Conservation (phyloP, 1,140 invertebrate genomes). For the Apis florea region DNA sequence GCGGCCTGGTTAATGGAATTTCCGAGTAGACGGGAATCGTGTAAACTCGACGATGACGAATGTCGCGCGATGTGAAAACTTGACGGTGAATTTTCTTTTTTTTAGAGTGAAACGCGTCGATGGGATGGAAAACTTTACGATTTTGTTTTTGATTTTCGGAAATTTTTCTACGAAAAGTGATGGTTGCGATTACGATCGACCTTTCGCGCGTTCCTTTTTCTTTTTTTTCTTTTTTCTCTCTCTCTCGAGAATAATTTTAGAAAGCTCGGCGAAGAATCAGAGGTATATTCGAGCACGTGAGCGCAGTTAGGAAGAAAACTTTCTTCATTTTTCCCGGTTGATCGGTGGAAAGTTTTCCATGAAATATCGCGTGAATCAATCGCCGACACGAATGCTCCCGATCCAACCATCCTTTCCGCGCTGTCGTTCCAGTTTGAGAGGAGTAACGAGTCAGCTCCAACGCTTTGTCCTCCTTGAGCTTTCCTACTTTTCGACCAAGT, state of each 20-base stretch:
- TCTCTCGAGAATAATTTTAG: no score
- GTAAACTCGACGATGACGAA: slow-evolving; percentile 19
- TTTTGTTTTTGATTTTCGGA: no score
- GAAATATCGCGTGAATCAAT: slow-evolving; percentile 78
- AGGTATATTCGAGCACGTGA: slow-evolving; percentile 62
- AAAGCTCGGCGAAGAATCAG: slow-evolving; percentile 13
- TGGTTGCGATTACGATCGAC: no score
- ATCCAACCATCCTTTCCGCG: slow-evolving; percentile 55
- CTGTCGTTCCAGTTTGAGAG: slow-evolving; percentile 13
- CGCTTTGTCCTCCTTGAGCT: neutral
- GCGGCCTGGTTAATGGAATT: slow-evolving; percentile 60
- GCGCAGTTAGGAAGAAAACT: slow-evolving; percentile 74
- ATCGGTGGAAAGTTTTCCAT: slow-evolving; percentile 54
- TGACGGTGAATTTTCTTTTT: neutral
- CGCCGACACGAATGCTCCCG: slow-evolving; percentile 66
- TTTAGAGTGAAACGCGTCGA: no score
- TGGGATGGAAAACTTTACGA: no score
- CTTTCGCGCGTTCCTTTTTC: no score
- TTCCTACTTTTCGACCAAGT: neutral
- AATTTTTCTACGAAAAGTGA: no score
- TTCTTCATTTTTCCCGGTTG: slow-evolving; percentile 77
- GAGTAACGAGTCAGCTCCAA: slow-evolving; percentile 50
- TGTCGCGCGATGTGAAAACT: neutral
- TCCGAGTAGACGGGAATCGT: slow-evolving; percentile 34
- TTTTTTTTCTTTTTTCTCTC: no score